phyloP scores from a whole-genome alignment of 1,140 invertebrate species.

The Lasioglossum albipes region DNA sequence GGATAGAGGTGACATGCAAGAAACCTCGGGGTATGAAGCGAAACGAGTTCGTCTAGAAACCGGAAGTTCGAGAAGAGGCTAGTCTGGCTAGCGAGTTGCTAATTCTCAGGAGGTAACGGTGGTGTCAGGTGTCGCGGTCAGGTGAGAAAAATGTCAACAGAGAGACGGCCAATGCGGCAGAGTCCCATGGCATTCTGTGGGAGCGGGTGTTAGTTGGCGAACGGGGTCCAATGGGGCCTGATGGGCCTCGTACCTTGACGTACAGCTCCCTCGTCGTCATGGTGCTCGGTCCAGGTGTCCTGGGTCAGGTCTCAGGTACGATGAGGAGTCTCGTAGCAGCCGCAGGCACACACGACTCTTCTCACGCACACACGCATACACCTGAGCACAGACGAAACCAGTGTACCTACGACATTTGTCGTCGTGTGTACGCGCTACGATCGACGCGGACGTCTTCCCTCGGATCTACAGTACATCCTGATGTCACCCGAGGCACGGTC shows the following conservation, averaged over 20 bases:
- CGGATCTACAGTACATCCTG: constrained; percentile 46
- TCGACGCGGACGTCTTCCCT: constrained; percentile 32
- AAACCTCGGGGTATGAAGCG: no score
- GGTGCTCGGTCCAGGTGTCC: constrained; percentile 55
- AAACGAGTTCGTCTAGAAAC: no score
- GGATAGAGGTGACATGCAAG: no score
- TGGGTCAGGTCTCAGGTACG: constrained; percentile 54
- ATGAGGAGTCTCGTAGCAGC: constrained; percentile 3
- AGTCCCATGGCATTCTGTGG: no score
- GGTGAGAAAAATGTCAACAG: constrained; percentile 37
- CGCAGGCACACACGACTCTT: constrained; percentile 36
- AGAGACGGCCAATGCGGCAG: neutral
- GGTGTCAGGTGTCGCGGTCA: neutral
- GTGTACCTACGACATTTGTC: constrained; percentile 48
- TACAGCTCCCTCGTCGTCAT: constrained; percentile 79
- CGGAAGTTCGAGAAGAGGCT: no score
- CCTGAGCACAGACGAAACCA: constrained; percentile 38
- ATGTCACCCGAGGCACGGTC: constrained; percentile 42
- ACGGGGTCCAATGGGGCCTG: neutral
- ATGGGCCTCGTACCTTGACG: constrained; percentile 71
- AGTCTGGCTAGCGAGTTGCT: neutral
- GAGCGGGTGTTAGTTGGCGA: no score
- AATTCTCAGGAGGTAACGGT: neutral
- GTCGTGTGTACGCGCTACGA: constrained; percentile 41
- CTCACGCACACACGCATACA: constrained; percentile 34